Evolutionary conservation across 1,140 invertebrate genomes (phyloP).

Genomic region (Hestina assimilis): DNA sequence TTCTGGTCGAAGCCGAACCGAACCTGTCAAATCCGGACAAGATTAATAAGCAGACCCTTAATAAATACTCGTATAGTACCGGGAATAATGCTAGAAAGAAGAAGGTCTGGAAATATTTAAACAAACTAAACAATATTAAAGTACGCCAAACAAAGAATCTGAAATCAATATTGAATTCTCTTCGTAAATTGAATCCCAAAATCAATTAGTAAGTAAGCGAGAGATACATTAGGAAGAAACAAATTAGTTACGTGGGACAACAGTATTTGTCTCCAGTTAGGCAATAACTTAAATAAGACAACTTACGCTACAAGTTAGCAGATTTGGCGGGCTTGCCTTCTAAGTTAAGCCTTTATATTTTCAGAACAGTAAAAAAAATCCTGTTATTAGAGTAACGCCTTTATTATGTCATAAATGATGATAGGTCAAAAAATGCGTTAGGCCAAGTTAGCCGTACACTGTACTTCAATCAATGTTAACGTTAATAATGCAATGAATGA

Average conservation of each 20-base stretch:
- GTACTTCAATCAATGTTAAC: too few relatives aligned
- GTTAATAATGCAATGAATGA: too few relatives aligned
- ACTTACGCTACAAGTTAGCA: neutral
- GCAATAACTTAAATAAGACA: constrained; percentile 9
- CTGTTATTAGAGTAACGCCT: too few relatives aligned
- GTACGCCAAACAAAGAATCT: neutral
- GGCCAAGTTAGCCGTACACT: too few relatives aligned
- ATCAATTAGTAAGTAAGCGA: constrained; percentile 2
- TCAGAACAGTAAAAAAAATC: neutral
- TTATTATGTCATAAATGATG: too few relatives aligned
- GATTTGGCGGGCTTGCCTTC: neutral
- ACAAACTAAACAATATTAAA: neutral
- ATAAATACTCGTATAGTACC: too few relatives aligned
- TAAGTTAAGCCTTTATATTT: neutral
- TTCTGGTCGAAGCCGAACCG: too few relatives aligned
- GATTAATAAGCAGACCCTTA: too few relatives aligned
- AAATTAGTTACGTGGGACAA: constrained; percentile 16
- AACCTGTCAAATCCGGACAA: too few relatives aligned
- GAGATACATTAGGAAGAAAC: constrained; percentile 12
- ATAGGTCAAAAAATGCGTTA: too few relatives aligned
- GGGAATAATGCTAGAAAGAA: too few relatives aligned
- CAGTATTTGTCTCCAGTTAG: constrained; percentile 17
- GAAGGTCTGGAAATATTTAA: neutral
- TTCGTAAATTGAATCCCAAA: neutral
- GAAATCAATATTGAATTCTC: neutral